These are phyloP conservation scores for Dryadula phaetusa DNA, from an alignment of 2,888 invertebrate species.

Conservation along the genomic window DNA sequence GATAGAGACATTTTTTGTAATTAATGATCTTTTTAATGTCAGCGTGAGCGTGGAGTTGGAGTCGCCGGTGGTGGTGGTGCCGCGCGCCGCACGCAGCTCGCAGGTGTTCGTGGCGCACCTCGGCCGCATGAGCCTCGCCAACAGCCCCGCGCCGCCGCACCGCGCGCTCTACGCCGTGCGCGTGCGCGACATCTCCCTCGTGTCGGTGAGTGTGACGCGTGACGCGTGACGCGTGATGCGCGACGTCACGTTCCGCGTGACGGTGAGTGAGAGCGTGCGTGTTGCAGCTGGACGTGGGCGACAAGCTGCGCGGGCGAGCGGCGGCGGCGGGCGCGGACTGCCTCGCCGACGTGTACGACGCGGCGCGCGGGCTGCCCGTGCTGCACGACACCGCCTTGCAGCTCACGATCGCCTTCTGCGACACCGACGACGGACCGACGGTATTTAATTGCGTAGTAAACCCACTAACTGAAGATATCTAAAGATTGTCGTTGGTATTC, in stretches of 20 bases:
- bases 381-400: slow-evolving; percentile 94
- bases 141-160: slow-evolving; percentile 69
- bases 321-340: slow-evolving; percentile 61
- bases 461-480: no score
- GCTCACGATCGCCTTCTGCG: slow-evolving; percentile 84
- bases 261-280: neutral
- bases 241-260: neutral
- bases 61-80: slow-evolving; percentile 95
- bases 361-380: slow-evolving; percentile 91
- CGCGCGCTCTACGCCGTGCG: slow-evolving; percentile 86
- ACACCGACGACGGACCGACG: slow-evolving; percentile 51
- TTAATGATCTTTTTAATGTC: slow-evolving; percentile 40
- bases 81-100: slow-evolving; percentile 89
- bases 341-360: slow-evolving; percentile 90
- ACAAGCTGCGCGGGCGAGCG: slow-evolving; percentile 59
- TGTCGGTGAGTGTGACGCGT: slow-evolving; percentile 80
- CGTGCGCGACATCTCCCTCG: slow-evolving; percentile 94
- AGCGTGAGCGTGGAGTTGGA: slow-evolving; percentile 92
- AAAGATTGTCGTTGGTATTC: neutral
- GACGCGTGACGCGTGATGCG: neutral
- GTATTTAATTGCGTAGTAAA: slow-evolving; percentile 31
- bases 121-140: slow-evolving; percentile 90
- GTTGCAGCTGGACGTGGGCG: slow-evolving; percentile 70
- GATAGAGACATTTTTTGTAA: no score
- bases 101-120: slow-evolving; percentile 96